Evolutionary conservation across 2,888 invertebrate genomes (phyloP).

Genomic region (Idaea aversata): DNA sequence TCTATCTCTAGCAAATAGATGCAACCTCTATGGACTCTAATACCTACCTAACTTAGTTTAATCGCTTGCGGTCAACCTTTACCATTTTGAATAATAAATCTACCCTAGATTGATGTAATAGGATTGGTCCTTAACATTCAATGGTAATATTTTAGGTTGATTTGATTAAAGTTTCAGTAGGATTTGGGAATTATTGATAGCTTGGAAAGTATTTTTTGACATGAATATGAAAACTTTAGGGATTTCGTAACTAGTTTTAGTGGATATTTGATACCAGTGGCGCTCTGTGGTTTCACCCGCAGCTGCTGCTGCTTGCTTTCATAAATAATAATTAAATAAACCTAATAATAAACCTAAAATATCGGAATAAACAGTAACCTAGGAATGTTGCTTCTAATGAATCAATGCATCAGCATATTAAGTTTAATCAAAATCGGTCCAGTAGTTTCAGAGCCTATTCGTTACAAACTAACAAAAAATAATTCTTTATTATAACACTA

Average conservation of each 20-base stretch:
- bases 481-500: too few relatives aligned
- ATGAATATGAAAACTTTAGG: too few relatives aligned
- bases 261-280: background rate
- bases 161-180: background rate
- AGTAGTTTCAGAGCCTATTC: too few relatives aligned
- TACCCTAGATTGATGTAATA: background rate
- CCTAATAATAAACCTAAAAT: too few relatives aligned
- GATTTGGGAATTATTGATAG: background rate
- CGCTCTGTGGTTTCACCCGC: background rate
- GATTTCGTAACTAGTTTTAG: background rate
- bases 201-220: background rate
- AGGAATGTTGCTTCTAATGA: too few relatives aligned
- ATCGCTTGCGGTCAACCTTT: constrained; percentile 31
- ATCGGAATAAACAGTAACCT: too few relatives aligned
- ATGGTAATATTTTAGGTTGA: background rate
- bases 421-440: too few relatives aligned
- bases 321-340: too few relatives aligned
- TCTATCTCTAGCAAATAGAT: too few relatives aligned
- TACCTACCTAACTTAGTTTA: constrained; percentile 23
- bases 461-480: too few relatives aligned
- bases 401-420: too few relatives aligned
- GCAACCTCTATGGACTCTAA: background rate
- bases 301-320: too few relatives aligned
- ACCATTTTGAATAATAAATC: constrained; percentile 2
- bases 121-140: background rate